Base-by-base conservation (phyloP, 2,797 vertebrate species). In the Enteromius viviparus region DNA sequence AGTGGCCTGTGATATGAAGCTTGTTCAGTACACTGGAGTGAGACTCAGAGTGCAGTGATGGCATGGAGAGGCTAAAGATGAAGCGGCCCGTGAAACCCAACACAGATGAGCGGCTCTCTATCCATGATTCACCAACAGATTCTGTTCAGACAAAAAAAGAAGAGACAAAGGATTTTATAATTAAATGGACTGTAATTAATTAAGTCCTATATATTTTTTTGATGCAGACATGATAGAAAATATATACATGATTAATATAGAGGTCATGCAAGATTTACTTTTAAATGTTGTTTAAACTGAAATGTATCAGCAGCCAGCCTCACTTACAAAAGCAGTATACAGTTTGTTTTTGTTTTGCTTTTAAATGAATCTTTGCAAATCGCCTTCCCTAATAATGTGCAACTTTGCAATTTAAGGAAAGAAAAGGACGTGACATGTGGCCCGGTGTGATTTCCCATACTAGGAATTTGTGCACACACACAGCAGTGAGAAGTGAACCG, bases 91-190 rank as follows among this genome's bases (percentile, higher is more conserved):
- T 72, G 26, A 66, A 74, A 72, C 34, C 47, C 55, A 21, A 53
- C 62, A 66, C 62, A 45, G 75, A 42, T 51, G 69, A 76, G 76
- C 19, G 9, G 10, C 34, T 79, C 83, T 68, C 87, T 81, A 88
- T 75, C 87, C 84, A 3, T 75, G 87, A 83, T 86, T 89, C 85
- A 88, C 89, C 84, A 89, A 34, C 77, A 87, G 81, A 51, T 86
- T 83, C 87, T 89, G 84, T 51, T 58, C 23, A 72, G 78, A 87
- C 65, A 80, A 76, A 76, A 80, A 85, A 78, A 84, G 85, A 85
- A 89, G 81, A 82, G 87, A 85, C 15, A 76, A 88, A 89, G 84
- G 77, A 3, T 76, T 17, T 60, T 60, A 40, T 8, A 60, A 40
- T 40, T 40, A 9, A 40, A 40, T 40, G 40, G 40, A 40, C 40